Evolutionary conservation across 2,797 vertebrate genomes (phyloP), one percentile per base, ranked within the genome.

Genomic region (Pseudomugil gertrudae): DNA sequence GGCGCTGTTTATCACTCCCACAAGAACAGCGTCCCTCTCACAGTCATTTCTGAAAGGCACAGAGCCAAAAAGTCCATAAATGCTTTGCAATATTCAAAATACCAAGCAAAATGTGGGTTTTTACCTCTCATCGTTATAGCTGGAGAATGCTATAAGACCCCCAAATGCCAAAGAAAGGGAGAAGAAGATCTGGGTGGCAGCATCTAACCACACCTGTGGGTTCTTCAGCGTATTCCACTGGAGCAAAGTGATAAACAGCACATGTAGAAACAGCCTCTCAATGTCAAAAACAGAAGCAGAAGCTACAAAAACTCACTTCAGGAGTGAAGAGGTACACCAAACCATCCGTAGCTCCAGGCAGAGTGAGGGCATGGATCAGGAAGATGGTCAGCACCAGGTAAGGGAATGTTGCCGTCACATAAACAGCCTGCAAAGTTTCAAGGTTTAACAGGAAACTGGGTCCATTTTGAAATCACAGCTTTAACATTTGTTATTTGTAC

Each of bases 171-270:
- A 79, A 23, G 96, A 97, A 24, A 98, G 93, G 2, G 97, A 98
- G 88, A 96, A 97, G 92, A 98, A 96, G 65, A 98, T 96, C 91
- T 98, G 97, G 0, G 96, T 97, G 57, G 96, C 93, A 9, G 96
- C 96, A 0, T 97, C 97, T 63, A 98, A 91, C 97, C 97, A 98
- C 60, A 97, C 94, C 17, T 89, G 93, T 17, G 97, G 96, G 15
- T 92, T 92, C 85, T 66, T 92, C 58, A 98, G 88, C 19, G 73
- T 78, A 2, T 84, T 75, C 90, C 92, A 94, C 94, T 95, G 56
- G 29, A 63, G 36, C 0, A 26, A 56, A 26, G 0, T 32, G 2
- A 17, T 29, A 2, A 26, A 53, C 5, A 68, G 27, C 35, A 62
- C 14, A 14, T 5, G 14, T 3, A 8, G 2, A 33, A 2, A 19